Evolutionary conservation across 2,888 invertebrate genomes (phyloP).

Genomic region (Sminthurides aquaticus): DNA sequence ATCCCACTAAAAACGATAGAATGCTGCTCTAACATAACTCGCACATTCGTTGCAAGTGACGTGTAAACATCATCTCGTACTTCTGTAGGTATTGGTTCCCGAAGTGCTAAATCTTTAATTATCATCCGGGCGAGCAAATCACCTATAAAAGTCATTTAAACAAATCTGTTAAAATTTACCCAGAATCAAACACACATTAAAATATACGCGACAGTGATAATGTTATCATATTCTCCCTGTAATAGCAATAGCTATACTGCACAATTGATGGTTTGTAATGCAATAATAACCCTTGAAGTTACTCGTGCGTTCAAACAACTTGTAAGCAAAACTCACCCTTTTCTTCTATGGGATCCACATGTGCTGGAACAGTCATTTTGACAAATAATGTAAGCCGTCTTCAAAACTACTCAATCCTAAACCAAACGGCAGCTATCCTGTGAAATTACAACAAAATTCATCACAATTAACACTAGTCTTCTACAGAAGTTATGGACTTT

Average conservation of each 20-base stretch:
- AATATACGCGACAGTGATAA: background rate
- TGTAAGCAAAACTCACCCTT: too few species aligned
- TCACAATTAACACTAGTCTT: too few species aligned
- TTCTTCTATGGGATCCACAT: background rate
- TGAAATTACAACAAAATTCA: too few species aligned
- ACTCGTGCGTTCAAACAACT: too few species aligned
- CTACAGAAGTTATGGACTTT: too few species aligned
- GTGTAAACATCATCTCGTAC: background rate
- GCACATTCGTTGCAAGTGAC: background rate
- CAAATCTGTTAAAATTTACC: too few species aligned
- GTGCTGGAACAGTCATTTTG: conserved; percentile 14
- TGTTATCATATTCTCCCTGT: background rate
- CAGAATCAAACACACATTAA: too few species aligned
- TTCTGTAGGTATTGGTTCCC: background rate
- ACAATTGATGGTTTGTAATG: too few species aligned
- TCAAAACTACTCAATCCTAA: too few species aligned
- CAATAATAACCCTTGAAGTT: background rate
- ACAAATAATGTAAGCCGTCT: too few species aligned
- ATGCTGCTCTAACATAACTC: background rate
- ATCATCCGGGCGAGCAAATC: background rate
- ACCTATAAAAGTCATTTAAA: too few species aligned
- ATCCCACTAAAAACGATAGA: background rate
- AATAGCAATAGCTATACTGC: background rate
- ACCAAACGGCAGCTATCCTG: too few species aligned
- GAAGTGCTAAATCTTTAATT: background rate